phyloP scores from a whole-genome alignment of 2,797 vertebrate species.

The Perodicticus potto region DNA sequence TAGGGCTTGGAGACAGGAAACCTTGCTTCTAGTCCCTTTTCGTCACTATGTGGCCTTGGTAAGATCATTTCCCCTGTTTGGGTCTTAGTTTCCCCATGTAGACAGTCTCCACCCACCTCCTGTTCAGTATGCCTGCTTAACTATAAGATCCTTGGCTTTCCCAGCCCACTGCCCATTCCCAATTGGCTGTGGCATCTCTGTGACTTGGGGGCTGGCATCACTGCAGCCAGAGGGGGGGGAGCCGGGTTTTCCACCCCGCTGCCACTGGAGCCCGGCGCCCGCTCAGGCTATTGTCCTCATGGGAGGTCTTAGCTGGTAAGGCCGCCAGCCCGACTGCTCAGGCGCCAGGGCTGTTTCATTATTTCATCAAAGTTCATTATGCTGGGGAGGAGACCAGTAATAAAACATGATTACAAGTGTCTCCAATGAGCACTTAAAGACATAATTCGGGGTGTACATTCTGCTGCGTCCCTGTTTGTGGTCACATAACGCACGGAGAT shows the following conservation, averaged over 20 bases:
- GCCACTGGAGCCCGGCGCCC: constrained; percentile 74
- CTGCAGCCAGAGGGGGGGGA: constrained; percentile 68
- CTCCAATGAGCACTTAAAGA: constrained; percentile 87
- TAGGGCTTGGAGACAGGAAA: not conserved
- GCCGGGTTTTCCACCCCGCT: constrained; percentile 82
- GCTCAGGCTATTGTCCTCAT: constrained; percentile 83
- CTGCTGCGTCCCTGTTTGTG: constrained; percentile 86
- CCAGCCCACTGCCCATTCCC: not conserved
- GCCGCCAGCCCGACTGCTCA: constrained; percentile 86
- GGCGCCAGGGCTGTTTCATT: constrained; percentile 88
- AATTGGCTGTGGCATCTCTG: not conserved
- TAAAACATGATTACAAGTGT: constrained; percentile 89
- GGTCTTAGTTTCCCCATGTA: constrained; percentile 36
- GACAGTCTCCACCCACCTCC: not conserved
- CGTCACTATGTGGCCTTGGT: too few relatives aligned
- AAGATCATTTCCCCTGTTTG: not conserved
- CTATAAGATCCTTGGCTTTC: not conserved
- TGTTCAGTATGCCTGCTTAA: accelerated
- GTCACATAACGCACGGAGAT: constrained; percentile 83
- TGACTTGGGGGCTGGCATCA: constrained; percentile 74
- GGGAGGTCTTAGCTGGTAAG: constrained; percentile 88
- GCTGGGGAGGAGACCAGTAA: constrained; percentile 87
- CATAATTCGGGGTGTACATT: constrained; percentile 85
- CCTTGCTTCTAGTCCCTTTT: not conserved
- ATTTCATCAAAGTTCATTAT: constrained; percentile 90